Conservation (phyloP, 2,888 invertebrate genomes). For the Disparrhopalites patrizii region DNA sequence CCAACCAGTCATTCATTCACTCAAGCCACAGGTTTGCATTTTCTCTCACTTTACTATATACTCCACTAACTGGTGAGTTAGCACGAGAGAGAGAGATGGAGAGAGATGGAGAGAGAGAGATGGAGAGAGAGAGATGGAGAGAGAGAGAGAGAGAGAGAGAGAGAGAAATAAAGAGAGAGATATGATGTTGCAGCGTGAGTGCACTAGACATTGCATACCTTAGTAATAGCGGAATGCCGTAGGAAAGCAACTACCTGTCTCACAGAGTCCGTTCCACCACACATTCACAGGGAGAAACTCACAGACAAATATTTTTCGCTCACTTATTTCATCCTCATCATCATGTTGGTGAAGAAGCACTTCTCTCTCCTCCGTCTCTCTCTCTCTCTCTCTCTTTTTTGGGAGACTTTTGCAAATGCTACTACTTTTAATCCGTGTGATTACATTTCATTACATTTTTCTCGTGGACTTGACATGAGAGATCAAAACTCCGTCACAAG, state of each 20-base stretch:
- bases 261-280: not conserved
- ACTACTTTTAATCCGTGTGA: conserved; percentile 10
- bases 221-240: conserved; percentile 7
- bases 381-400: not conserved
- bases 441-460: conserved; percentile 10
- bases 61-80: too few species aligned
- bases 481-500: conserved; percentile 15
- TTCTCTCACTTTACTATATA: too few species aligned
- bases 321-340: conserved; percentile 10
- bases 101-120: too few species aligned
- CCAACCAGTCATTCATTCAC: conserved; percentile 15
- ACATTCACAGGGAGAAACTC: not conserved
- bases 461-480: conserved; percentile 4
- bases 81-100: too few species aligned
- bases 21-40: conserved; percentile 11
- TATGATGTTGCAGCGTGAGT: conserved; percentile 10
- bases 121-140: too few species aligned
- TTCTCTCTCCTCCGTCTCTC: not conserved
- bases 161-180: too few species aligned
- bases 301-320: conserved; percentile 1
- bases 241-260: conserved; percentile 16
- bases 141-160: too few species aligned
- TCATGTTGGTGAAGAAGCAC: not conserved
- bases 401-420: not conserved
- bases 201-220: not conserved